Evolutionary conservation across 1,140 invertebrate genomes (phyloP).

Genomic region (Geopemphigus sp.): DNA sequence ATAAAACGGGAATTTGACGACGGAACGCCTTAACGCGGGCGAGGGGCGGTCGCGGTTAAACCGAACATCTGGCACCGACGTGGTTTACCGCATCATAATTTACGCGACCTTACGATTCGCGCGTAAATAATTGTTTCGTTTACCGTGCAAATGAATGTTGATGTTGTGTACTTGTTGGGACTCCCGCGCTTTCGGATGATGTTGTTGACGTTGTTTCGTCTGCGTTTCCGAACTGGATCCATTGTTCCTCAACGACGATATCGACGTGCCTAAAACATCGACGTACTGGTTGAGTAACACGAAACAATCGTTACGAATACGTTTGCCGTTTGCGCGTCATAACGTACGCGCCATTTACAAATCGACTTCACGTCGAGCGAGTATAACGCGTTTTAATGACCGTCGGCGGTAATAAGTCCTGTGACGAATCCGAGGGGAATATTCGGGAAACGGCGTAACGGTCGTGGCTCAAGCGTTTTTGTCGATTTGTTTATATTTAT

Average conservation of each 20-base stretch:
- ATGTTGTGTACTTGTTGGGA: constrained; percentile 74
- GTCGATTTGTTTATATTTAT: no score
- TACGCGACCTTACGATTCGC: not conserved
- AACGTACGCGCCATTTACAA: no score
- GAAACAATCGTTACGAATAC: no score
- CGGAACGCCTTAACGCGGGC: not conserved
- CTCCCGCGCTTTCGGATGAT: constrained; percentile 30
- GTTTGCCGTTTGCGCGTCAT: no score
- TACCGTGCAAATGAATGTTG: constrained; percentile 87
- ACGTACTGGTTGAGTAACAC: no score
- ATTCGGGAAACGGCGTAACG: no score
- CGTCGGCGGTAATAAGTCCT: no score
- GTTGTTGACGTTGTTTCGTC: constrained; percentile 30
- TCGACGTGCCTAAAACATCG: constrained; percentile 24
- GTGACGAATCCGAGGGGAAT: no score
- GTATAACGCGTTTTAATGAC: no score
- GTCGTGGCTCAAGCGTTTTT: no score
- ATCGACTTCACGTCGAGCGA: no score
- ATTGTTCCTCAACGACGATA: constrained; percentile 43
- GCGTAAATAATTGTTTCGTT: constrained; percentile 50
- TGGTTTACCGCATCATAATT: constrained; percentile 12
- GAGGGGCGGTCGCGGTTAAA: not conserved
- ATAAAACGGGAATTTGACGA: constrained; percentile 1
- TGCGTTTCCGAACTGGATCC: constrained; percentile 9
- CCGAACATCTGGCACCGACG: not conserved